Evolutionary conservation across 2,797 vertebrate genomes (phyloP), one percentile per base, ranked within the genome.

Genomic region (Poeciliopsis gracilis): DNA sequence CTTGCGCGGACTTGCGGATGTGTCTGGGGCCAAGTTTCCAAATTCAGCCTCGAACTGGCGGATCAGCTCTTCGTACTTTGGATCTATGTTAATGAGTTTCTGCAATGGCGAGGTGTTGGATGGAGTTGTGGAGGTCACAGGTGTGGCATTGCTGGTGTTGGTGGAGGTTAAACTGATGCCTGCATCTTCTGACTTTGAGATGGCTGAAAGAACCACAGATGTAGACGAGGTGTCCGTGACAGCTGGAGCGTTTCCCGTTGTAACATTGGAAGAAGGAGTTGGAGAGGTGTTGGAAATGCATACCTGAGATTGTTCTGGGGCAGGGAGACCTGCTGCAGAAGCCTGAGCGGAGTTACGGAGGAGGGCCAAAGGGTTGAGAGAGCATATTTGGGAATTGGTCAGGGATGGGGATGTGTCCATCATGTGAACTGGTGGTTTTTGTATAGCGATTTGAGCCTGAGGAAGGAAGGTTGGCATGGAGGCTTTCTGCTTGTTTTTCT

Each of bases 21-120:
- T 86, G 1, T 95, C 93, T 0, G 93, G 77, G 80, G 82, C 81
- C 1, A 93, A 78, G 20, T 95, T 96, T 82, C 97, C 98, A 74
- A 99, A 99, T 91, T 99, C 98, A 0, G 97, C 97, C 94, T 99
- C 98, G 77, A 99, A 98, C 90, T 98, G 98, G 77, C 97, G 96
- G 88, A 99, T 97, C 82, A 99, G 95, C 74, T 98, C 98, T 95
- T 99, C 98, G 15, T 97, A 95, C 90, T 99, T 99, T 45, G 98
- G 97, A 75, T 98, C 97, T 36, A 98, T 93, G 63, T 95, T 91
- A 77, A 90, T 88, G 79, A 97, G 92, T 87, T 94, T 92, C 0
- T 38, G 87, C 84, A 95, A 86, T 46, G 94, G 90, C 71, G 95
- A 94, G 80, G 91, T 90, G 86, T 86, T 88, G 33, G 92, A 91